These are phyloP conservation scores for Apteryx mantelli DNA, from an alignment of 2,113 vertebrate genomes.

Conservation along the genomic window DNA sequence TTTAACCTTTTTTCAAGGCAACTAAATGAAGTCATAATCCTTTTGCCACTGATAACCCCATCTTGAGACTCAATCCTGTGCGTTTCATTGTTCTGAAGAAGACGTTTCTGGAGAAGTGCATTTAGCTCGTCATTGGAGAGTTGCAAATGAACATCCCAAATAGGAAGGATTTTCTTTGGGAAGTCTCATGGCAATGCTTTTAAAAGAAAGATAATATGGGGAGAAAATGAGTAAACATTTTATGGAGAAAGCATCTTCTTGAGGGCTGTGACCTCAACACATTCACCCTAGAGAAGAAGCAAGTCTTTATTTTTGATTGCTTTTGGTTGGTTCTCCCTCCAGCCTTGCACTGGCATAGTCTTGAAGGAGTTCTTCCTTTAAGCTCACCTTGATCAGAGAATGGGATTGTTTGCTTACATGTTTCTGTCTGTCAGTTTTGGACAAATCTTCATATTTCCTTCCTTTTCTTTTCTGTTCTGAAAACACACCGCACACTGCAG, in stretches of 20 bases:
- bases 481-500: background rate
- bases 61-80: rapidly evolving
- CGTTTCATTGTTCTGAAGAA: background rate
- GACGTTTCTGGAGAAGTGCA: background rate
- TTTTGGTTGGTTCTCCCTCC: background rate
- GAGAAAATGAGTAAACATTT: background rate
- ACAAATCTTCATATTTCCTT: background rate
- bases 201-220: background rate
- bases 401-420: background rate
- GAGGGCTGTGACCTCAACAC: background rate
- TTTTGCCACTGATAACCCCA: background rate
- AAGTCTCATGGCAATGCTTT: background rate
- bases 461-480: background rate
- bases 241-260: background rate
- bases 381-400: background rate
- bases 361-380: background rate
- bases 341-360: background rate
- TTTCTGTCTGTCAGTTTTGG: background rate
- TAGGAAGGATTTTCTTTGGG: background rate
- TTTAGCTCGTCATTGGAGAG: background rate
- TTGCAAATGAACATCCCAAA: background rate
- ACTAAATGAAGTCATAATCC: background rate
- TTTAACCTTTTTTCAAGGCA: background rate
- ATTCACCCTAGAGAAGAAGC: background rate
- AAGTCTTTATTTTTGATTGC: background rate